Base-by-base conservation (phyloP, 2,797 vertebrate species). In the Dendrocincla fuliginosa region DNA sequence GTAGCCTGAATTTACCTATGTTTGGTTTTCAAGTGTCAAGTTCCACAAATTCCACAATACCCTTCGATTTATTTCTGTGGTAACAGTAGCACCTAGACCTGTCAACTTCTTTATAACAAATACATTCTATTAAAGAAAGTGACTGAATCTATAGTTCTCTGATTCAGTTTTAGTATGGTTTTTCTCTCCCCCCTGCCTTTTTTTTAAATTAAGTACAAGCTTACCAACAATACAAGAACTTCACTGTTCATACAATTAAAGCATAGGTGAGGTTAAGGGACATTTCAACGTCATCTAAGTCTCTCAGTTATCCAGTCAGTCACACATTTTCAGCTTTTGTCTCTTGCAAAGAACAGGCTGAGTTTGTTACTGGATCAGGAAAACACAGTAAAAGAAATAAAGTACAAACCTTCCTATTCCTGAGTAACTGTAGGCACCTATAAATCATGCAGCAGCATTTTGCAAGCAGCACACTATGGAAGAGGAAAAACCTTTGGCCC, bases 41-140 rank as follows among this genome's bases (percentile, higher is more conserved):
- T 75, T 84, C 28, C 84, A 90, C 18, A 56, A 35, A 89, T 73
- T 73, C 79, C 61, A 59, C 20, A 84, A 76, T 7, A 53, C 28
- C n/a, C 52, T 82, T 61, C 19, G 33, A 37, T 0, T 60, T 32
- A 41, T 67, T 59, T 61, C 57, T 7, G 0, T 10, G 39, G 12
- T 32, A 50, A 41, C 2, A 75, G 67, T 5, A 84, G 16, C 22
- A 94, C 27, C 25, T 47, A 82, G 19, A 59, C 20, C 13, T 30
- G 6, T 47, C 50, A 61, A 33, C 12, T 23, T 86, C 63, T 35
- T 86, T 41, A 19, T 19, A 89, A 74, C 11, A 74, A 87, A 75
- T 7, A 76, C 0, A 0, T 5, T 74, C 8, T 23, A 35, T 49
- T 70, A 39, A 52, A 71, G 17, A 69, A 1, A 2, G 2, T 15